Base-by-base conservation (phyloP, 2,888 invertebrate species). In the Drosophila cognata region DNA sequence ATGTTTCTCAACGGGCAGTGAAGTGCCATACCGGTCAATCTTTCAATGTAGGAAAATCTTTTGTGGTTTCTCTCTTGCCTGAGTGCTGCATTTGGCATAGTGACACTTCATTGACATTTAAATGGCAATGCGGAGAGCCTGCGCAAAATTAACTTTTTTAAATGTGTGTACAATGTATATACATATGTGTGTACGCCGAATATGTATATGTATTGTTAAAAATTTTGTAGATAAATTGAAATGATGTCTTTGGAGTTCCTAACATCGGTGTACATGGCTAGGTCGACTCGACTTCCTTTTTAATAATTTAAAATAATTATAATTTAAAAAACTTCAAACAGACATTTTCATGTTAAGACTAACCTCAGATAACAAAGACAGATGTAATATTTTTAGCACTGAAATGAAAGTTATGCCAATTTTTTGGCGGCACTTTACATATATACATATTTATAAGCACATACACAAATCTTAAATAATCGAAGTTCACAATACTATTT, bases 11-110 rank as follows among this genome's bases (percentile, higher is more conserved):
- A 50, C 48, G 33, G 13, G 4, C 43, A 28, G 28, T 56, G 16
- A 69, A 60, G 16, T 50, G 36, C 8, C 48, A 25, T 31, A 60
- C 36, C 18, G 36, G 43, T 29, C 58, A 33, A 33, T 36, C 46
- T n/a, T 28, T 53, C 5, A 59, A 55, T 59, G 38, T 36, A 25
- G 43, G 55, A 43, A 18, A 38, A 36, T 43, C 18, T 56, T 60
- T 36, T 56, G 56, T 36, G 70, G 70, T 60, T 60, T 56, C 70
- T 43, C 21, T 51, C 21, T 38, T 33, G 11, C 5, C 16, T n/a
- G 18, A 16, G 16, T 60, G 38, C 35, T 38, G 52, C 35, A 46
- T 46, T 66, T 66, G 6, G 58, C 41, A 48, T 46, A 21, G 16
- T 38, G 48, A 33, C 31, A 62, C 38, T 55, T 61, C 16, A 55